Evolutionary conservation across 1,140 invertebrate genomes (phyloP).

Genomic region (Procambarus virginalis): DNA sequence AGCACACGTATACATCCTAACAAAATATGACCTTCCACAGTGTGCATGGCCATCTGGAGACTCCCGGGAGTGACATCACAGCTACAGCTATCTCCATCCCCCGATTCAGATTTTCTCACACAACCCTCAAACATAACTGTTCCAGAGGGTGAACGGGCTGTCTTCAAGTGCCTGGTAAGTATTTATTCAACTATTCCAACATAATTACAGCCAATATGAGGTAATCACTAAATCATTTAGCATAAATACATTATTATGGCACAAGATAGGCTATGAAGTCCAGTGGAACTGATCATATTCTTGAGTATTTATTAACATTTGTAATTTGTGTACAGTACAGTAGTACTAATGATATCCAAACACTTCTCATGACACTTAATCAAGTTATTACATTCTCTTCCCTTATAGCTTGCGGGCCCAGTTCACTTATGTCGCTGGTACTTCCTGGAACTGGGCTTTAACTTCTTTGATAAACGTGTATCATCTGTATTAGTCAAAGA

Average conservation of each 20-base stretch:
- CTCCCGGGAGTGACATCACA: not conserved
- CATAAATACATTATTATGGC: too few relatives aligned
- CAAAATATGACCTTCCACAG: not conserved
- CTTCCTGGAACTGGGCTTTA: conserved; percentile 39
- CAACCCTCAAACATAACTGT: conserved; percentile 50
- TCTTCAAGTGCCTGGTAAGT: conserved; percentile 53
- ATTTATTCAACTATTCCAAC: too few relatives aligned
- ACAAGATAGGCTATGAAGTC: too few relatives aligned
- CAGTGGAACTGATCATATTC: too few relatives aligned
- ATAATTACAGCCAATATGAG: too few relatives aligned
- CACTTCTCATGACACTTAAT: not conserved
- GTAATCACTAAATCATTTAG: too few relatives aligned
- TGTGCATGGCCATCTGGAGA: not conserved
- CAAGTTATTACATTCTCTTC: not conserved
- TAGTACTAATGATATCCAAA: not conserved
- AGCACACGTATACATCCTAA: not conserved
- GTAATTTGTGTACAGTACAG: too few relatives aligned
- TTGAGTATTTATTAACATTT: too few relatives aligned
- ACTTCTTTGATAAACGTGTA: conserved; percentile 45
- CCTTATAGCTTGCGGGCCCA: conserved; percentile 5
- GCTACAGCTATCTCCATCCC: conserved; percentile 5
- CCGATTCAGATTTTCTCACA: conserved; percentile 40
- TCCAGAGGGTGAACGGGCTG: conserved; percentile 39
- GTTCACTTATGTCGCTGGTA: conserved; percentile 55
- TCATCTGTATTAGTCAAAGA: conserved; percentile 42